These are phyloP conservation scores for Phocoena sinus DNA, from an alignment of 2,113 vertebrate species.

Conservation along the genomic window DNA sequence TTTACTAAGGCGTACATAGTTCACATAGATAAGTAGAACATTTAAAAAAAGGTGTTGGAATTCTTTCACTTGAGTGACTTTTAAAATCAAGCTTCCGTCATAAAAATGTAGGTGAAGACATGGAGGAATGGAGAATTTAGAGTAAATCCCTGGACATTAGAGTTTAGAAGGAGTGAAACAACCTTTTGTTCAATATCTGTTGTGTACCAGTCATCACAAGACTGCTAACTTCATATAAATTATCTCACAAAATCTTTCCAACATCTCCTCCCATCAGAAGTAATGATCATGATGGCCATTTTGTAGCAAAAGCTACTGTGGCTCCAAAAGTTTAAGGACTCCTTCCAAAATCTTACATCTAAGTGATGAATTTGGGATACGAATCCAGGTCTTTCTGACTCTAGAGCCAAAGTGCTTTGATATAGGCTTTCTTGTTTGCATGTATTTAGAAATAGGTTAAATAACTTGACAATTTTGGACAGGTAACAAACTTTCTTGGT, in stretches of 20 bases:
- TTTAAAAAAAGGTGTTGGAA: not conserved
- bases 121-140: not conserved
- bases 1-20: not conserved
- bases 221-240: not conserved
- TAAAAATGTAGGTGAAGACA: not conserved
- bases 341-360: not conserved
- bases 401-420: not conserved
- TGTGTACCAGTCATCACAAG: not conserved
- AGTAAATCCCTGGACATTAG: not conserved
- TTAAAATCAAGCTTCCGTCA: not conserved
- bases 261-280: not conserved
- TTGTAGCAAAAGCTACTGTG: not conserved
- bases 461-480: not conserved
- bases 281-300: not conserved
- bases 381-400: not conserved
- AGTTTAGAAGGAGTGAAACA: not conserved
- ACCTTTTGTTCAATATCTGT: not conserved
- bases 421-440: not conserved
- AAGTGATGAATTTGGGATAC: not conserved
- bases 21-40: not conserved
- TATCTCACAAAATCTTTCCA: constrained; percentile 13
- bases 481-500: not conserved
- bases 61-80: constrained; percentile 1
- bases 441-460: constrained; percentile 1
- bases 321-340: not conserved